Evolutionary conservation across 2,888 invertebrate species (phyloP).

Genomic region (Liposcelis brunnea): DNA sequence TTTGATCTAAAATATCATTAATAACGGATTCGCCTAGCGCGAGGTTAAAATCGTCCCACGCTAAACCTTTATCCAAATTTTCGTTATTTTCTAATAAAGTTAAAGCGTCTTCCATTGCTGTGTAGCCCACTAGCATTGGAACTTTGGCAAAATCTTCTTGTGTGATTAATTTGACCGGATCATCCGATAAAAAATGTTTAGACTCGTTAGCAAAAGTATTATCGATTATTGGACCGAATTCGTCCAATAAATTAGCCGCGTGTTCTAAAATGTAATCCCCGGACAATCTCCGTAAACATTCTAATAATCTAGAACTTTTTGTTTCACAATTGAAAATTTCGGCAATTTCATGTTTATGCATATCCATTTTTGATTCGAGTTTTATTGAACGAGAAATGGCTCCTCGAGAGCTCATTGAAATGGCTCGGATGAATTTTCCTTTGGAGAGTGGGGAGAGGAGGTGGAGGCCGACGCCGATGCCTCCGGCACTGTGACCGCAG

Average conservation of each 20-base stretch:
- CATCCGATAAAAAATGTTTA: slow-evolving; percentile 45
- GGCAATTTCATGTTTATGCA: slow-evolving; percentile 42
- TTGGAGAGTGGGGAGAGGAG: slow-evolving; percentile 33
- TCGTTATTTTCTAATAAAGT: slow-evolving; percentile 35
- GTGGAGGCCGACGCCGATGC: slow-evolving; percentile 63
- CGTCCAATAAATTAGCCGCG: slow-evolving; percentile 26
- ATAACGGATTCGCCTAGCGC: slow-evolving; percentile 44
- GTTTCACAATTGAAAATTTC: slow-evolving; percentile 45
- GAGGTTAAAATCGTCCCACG: slow-evolving; percentile 38
- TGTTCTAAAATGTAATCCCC: slow-evolving; percentile 41
- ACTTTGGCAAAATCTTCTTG: slow-evolving; percentile 25
- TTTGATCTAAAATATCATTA: slow-evolving; percentile 38
- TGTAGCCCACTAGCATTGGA: slow-evolving; percentile 58
- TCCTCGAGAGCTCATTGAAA: slow-evolving; percentile 63
- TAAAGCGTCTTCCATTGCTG: slow-evolving; percentile 65
- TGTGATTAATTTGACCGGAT: slow-evolving; percentile 28
- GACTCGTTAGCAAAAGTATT: slow-evolving; percentile 45
- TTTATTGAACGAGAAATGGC: slow-evolving; percentile 44
- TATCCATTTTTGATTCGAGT: slow-evolving; percentile 24
- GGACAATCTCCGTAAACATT: slow-evolving; percentile 47
- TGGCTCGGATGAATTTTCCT: slow-evolving; percentile 53
- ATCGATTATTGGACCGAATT: slow-evolving; percentile 57
- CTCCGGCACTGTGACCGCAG: slow-evolving; percentile 66
- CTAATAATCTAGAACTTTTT: slow-evolving; percentile 48
- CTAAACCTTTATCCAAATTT: slow-evolving; percentile 40